Conservation (phyloP, 2,888 invertebrate species). For the Eristalis tenax region DNA sequence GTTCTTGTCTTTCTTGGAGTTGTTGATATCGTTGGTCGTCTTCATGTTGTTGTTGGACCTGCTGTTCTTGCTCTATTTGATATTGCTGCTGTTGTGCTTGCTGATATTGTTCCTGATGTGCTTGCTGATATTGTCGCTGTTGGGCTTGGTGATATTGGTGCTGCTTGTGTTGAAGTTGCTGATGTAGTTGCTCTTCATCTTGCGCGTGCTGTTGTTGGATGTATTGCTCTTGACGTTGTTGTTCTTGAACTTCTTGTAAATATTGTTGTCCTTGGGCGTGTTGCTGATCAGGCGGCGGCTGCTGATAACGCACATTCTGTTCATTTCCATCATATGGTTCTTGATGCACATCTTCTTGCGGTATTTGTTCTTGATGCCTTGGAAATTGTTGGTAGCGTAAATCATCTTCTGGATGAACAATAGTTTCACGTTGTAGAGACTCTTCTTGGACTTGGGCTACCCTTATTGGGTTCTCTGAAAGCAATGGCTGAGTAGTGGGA, state of each 20-base stretch:
- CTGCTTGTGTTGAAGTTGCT: neutral
- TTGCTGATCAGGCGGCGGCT: neutral
- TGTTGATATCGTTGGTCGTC: neutral
- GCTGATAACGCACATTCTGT: neutral
- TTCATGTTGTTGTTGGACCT: neutral
- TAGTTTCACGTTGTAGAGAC: neutral
- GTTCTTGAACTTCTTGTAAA: too few relatives aligned
- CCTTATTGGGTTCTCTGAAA: slow-evolving; percentile 43
- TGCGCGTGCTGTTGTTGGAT: slow-evolving; percentile 2
- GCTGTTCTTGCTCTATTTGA: neutral
- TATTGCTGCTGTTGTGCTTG: neutral
- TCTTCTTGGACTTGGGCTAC: neutral
- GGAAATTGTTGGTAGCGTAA: neutral
- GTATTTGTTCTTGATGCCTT: neutral
- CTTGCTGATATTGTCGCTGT: slow-evolving; percentile 5
- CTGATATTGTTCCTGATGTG: slow-evolving; percentile 13
- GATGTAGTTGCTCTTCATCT: neutral
- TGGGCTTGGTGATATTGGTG: slow-evolving; percentile 27
- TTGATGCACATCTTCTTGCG: neutral
- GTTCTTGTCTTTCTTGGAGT: slow-evolving; percentile 16
- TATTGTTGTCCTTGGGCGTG: too few relatives aligned
- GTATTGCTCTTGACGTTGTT: neutral
- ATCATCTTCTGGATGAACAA: neutral
- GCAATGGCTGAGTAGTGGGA: slow-evolving; percentile 54
- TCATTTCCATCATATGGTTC: neutral